phyloP scores from a whole-genome alignment of 2,113 vertebrate species.

The Alaudala cheleensis region DNA sequence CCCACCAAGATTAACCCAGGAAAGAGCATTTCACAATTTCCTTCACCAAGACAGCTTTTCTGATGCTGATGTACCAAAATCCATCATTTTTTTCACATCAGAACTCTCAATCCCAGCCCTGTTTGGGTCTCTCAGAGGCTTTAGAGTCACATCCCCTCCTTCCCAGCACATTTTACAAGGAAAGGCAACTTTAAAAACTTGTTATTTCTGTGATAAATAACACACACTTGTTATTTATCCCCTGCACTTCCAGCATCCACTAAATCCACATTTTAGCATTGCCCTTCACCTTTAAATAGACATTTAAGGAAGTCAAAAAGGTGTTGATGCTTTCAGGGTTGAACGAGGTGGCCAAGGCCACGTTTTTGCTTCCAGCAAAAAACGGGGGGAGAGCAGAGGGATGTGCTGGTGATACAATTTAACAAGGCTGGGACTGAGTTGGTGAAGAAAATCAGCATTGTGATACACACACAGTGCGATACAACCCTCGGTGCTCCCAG shows the following conservation, averaged over 20 bases:
- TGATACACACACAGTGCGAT: no score
- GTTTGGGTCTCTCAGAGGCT: neutral
- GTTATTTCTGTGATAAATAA: neutral
- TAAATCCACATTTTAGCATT: neutral
- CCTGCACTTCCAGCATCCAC: neutral
- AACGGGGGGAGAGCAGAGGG: fast-evolving
- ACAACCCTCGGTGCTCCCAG: no score
- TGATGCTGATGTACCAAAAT: neutral
- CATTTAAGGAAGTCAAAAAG: neutral
- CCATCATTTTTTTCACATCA: neutral
- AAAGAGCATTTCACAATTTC: neutral
- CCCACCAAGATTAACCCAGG: neutral
- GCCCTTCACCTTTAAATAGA: neutral
- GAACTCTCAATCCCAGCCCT: neutral
- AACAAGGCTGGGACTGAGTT: no score
- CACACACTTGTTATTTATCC: neutral
- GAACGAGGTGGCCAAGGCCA: neutral
- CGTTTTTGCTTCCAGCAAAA: neutral
- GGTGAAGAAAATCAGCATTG: no score
- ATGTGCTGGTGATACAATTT: no score
- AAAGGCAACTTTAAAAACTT: neutral
- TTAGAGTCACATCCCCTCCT: neutral
- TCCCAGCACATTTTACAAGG: neutral
- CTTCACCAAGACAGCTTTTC: neutral
- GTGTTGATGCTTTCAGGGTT: neutral